Conservation (phyloP, 2,113 vertebrate species). For the Percopsis transmontana region DNA sequence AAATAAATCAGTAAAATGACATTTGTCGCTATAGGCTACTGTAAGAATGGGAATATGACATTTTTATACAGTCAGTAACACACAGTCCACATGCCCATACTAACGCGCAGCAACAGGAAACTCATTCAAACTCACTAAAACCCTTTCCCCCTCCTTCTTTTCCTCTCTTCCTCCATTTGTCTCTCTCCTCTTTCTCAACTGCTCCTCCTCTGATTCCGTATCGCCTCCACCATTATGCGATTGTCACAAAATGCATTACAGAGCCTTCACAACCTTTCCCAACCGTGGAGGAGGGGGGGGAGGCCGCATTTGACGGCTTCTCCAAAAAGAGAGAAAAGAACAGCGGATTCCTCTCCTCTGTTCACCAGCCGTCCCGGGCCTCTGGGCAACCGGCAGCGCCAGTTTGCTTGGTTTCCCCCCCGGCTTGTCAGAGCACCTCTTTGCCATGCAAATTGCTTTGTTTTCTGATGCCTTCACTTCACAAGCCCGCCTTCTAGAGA, state of each 20-base stretch:
- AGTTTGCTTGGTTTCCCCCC: slow-evolving; percentile 8
- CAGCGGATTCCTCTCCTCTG: slow-evolving; percentile 48
- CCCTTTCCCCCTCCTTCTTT: slow-evolving; percentile 3
- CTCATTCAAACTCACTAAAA: not conserved
- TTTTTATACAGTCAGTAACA: too few species aligned
- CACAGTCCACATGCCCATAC: not conserved
- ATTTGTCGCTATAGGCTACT: too few species aligned
- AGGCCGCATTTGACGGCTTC: slow-evolving; percentile 37
- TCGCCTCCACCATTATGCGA: slow-evolving; percentile 49
- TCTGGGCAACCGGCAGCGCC: slow-evolving; percentile 46
- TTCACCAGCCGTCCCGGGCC: slow-evolving; percentile 54
- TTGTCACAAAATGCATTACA: slow-evolving; percentile 49
- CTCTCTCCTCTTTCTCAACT: slow-evolving; percentile 13
- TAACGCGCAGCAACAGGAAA: slow-evolving; percentile 6
- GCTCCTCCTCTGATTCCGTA: slow-evolving; percentile 24
- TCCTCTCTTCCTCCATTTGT: not conserved
- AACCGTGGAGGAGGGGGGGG: not conserved
- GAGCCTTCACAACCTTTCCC: slow-evolving; percentile 16
- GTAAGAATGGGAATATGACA: too few species aligned
- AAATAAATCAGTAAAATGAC: too few species aligned
- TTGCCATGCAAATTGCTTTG: slow-evolving; percentile 63
- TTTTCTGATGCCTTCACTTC: slow-evolving; percentile 24
- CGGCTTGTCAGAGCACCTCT: slow-evolving; percentile 61
- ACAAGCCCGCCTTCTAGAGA: slow-evolving; percentile 25
- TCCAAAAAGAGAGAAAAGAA: slow-evolving; percentile 24